phyloP scores from a whole-genome alignment of 2,888 invertebrate genomes.

The Zeuzera pyrina region DNA sequence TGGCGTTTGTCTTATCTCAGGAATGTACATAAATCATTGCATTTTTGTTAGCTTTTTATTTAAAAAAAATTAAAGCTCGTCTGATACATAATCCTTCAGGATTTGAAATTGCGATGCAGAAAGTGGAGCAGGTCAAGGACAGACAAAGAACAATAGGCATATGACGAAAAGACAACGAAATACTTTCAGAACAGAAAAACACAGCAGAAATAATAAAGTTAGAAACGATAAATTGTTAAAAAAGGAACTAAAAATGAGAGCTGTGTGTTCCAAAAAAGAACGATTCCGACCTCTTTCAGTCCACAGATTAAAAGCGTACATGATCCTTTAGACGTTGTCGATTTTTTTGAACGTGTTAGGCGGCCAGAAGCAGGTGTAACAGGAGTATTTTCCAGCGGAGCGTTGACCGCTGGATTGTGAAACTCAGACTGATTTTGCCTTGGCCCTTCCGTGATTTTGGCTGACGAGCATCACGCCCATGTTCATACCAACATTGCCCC shows the following conservation, averaged over 20 bases:
- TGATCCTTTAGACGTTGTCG: slow-evolving; percentile 7
- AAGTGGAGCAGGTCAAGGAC: no score
- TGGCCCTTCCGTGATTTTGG: slow-evolving; percentile 38
- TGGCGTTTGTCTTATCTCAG: slow-evolving; percentile 30
- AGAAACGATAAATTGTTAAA: no score
- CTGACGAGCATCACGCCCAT: slow-evolving; percentile 77
- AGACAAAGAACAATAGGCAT: no score
- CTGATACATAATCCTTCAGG: no score
- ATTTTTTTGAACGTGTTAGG: slow-evolving; percentile 40
- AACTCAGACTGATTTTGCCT: slow-evolving; percentile 64
- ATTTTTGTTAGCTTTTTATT: slow-evolving; percentile 3
- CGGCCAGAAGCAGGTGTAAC: slow-evolving; percentile 56
- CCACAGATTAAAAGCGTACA: neutral
- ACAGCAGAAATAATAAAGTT: no score
- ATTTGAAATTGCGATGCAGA: no score
- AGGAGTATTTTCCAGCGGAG: slow-evolving; percentile 46
- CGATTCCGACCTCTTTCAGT: neutral
- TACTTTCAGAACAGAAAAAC: no score
- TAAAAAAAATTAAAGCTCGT: slow-evolving; percentile 9
- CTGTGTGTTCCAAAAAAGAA: slow-evolving; percentile 16
- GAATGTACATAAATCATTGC: slow-evolving; percentile 15
- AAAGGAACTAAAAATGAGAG: slow-evolving; percentile 4
- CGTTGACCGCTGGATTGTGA: slow-evolving; percentile 41
- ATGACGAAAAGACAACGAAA: no score
- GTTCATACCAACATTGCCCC: slow-evolving; percentile 81